Conservation (phyloP, 2,888 invertebrate genomes). For the Meloe dianella region DNA sequence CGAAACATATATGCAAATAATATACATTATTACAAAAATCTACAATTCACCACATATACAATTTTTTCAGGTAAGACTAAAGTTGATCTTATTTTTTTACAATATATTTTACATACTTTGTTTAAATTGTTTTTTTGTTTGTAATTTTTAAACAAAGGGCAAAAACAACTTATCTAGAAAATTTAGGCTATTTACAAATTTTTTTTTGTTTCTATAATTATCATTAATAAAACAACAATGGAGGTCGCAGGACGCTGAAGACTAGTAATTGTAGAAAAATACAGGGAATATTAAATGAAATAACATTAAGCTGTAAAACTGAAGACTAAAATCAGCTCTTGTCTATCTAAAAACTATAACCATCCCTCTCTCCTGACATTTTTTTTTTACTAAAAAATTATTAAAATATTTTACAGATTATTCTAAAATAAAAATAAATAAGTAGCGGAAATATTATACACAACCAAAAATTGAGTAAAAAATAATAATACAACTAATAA, state of each 20-base stretch:
- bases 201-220: not conserved
- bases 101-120: constrained; percentile 36
- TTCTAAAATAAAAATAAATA: constrained; percentile 5
- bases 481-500: constrained; percentile 34
- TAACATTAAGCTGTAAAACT: not conserved
- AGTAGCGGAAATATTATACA: constrained; percentile 21
- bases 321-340: not conserved
- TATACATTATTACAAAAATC: constrained; percentile 55
- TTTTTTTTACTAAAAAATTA: not conserved
- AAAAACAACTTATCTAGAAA: constrained; percentile 31
- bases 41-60: constrained; percentile 53
- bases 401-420: not conserved
- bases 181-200: constrained; percentile 29
- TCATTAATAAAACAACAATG: constrained; percentile 16
- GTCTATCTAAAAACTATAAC: not conserved
- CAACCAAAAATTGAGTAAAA: constrained; percentile 37
- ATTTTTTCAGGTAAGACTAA: constrained; percentile 35
- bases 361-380: not conserved
- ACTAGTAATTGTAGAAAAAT: constrained; percentile 30
- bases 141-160: constrained; percentile 25
- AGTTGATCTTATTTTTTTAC: constrained; percentile 35
- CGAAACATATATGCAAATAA: constrained; percentile 47
- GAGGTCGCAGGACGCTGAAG: constrained; percentile 19
- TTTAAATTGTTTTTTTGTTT: constrained; percentile 16
- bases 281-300: constrained; percentile 22